Conservation (phyloP, 2,797 vertebrate species). For the Tympanoctomys barrerae region DNA sequence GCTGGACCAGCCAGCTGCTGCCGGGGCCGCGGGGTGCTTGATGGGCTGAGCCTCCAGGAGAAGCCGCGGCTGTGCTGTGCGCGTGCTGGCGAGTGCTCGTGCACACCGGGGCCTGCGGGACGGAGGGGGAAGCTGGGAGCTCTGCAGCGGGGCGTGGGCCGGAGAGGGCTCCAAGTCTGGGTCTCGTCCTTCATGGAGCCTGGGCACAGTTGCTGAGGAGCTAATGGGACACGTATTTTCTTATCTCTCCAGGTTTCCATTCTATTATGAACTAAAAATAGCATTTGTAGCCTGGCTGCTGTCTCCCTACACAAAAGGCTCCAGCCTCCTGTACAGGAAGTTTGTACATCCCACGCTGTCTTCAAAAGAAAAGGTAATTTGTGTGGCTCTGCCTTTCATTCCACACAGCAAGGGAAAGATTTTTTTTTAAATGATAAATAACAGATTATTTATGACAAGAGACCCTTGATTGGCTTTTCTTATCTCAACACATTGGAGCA, state of each 20-base stretch:
- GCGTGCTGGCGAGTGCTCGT: accelerated
- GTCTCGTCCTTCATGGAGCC: not conserved
- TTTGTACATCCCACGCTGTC: constrained; percentile 99
- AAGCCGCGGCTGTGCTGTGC: not conserved
- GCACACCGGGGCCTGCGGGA: not conserved
- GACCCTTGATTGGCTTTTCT: not conserved
- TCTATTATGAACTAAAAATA: constrained; percentile 99
- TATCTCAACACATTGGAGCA: not conserved
- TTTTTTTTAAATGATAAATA: not conserved
- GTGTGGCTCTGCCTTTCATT: not conserved
- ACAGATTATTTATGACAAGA: not conserved
- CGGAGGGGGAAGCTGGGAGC: not conserved
- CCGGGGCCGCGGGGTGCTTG: not conserved
- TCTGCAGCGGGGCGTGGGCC: accelerated
- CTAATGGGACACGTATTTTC: constrained; percentile 36
- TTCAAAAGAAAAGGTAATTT: constrained; percentile 98
- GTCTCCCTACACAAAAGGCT: constrained; percentile 99
- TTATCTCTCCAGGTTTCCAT: constrained; percentile 94
- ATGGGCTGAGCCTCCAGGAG: not conserved
- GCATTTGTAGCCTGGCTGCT: constrained; percentile 99
- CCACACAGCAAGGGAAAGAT: not conserved
- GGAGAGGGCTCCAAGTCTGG: accelerated
- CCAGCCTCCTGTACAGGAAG: constrained; percentile 98
- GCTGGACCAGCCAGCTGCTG: not conserved
- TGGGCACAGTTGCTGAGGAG: not conserved